phyloP scores from a whole-genome alignment of 2,113 vertebrate genomes.

The Galbula dea region DNA sequence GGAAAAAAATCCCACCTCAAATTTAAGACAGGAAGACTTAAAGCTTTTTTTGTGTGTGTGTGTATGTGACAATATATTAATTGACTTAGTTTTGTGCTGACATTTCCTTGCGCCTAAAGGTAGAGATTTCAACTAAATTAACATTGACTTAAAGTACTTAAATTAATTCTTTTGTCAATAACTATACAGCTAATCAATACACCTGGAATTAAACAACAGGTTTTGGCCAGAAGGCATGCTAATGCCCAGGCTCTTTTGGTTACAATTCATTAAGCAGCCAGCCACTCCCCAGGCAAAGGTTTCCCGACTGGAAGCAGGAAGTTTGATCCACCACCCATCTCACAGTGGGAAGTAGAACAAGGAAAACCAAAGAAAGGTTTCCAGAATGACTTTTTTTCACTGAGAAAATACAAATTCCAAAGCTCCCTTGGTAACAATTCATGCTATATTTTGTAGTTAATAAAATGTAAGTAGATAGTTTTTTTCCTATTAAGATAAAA shows the following conservation, averaged over 20 bases:
- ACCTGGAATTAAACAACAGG: constrained; percentile 72
- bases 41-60: background rate
- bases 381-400: background rate
- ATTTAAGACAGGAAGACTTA: constrained; percentile 13
- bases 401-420: constrained; percentile 20
- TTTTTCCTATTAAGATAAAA: constrained; percentile 66
- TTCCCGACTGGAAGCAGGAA: background rate
- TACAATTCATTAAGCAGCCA: constrained; percentile 69
- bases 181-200: constrained; percentile 84
- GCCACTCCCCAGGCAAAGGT: constrained; percentile 8
- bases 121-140: constrained; percentile 63
- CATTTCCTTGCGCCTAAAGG: constrained; percentile 68
- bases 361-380: background rate
- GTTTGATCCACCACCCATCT: background rate
- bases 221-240: constrained; percentile 73
- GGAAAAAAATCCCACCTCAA: background rate
- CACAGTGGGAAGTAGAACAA: background rate
- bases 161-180: constrained; percentile 84
- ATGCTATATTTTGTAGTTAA: constrained; percentile 49
- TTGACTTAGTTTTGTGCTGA: constrained; percentile 36
- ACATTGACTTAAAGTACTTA: constrained; percentile 80
- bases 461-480: constrained; percentile 49
- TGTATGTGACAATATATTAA: constrained; percentile 56
- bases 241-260: constrained; percentile 67
- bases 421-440: background rate